Evolutionary conservation across 2,888 invertebrate genomes (phyloP), one percentile per base, ranked within the genome.

Genomic region (Andrena trimmerana): DNA sequence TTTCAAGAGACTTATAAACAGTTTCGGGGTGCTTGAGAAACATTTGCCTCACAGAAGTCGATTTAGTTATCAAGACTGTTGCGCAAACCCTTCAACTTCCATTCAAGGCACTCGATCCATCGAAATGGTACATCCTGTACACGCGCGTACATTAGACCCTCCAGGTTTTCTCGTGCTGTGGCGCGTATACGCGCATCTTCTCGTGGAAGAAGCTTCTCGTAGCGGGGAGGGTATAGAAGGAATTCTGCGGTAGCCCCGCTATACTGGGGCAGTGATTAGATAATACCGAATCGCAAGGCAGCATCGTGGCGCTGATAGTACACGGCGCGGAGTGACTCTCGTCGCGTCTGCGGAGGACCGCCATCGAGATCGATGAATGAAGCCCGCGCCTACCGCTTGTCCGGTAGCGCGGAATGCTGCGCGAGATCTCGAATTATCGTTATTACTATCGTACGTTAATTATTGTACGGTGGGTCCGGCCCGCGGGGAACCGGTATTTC

Each of bases 341-440:
- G 75, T 74, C 74, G 24, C 78, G 74, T 74, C 33, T 24, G 76
- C 48, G 54, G 33, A 36, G 27, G 81, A 83, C 78, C 33, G 59
- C 62, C 33, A n/a, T 78, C 71, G 85, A 85, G 89, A 86, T 84
- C 85, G 83, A 86, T 87, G 89, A 90, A 90, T 90, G 90, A 89
- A 88, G 78, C 81, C 42, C 70, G 80, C 69, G 68, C 74, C 77
- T 33, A 74, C 80, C 78, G 76, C 59, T 83, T 84, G 86, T 86
- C 85, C 89, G 84, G 90, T 86, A 85, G 86, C 80, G 74, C 83
- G 89, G 89, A 89, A 89, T 90, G 89, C 90, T 82, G 79, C 78
- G 81, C 84, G 84, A 83, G 82, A 87, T 90, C 89, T 87, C 86
- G 87, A 89, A 90, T 89, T 89, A 90, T 90, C 89, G 88, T 88